Percentiles rank a stretch among this genome's conserved stretches.
Evolutionary conservation across 2,113 vertebrate genomes (phyloP).

Genomic region (Nothobranchius furzeri): DNA sequence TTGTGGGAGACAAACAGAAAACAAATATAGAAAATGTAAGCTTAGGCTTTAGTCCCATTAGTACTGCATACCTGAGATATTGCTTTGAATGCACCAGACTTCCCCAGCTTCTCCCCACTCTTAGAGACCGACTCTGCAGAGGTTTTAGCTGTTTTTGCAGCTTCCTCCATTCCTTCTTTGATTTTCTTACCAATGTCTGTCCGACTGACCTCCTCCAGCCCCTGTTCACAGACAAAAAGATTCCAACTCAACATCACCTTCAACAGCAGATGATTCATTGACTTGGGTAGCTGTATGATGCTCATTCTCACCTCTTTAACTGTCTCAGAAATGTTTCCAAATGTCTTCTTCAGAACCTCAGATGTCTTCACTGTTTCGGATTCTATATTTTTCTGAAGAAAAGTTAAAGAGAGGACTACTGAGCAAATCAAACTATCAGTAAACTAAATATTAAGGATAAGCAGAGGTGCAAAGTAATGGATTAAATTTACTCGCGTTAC

Average conservation of each 20-base stretch:
- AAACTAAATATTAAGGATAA: not conserved
- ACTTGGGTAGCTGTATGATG: not conserved
- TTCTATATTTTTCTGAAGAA: conserved; percentile 90
- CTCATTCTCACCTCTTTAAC: conserved; percentile 87
- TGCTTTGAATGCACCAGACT: conserved; percentile 88
- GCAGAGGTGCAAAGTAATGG: too few species aligned
- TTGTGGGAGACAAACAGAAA: not conserved
- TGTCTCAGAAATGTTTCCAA: conserved; percentile 86
- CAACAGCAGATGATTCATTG: not conserved
- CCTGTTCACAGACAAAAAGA: conserved; percentile 68
- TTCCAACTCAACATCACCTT: not conserved
- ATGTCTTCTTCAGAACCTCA: conserved; percentile 89
- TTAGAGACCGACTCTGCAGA: conserved; percentile 89
- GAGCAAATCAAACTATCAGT: not conserved
- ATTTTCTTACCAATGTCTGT: conserved; percentile 92
- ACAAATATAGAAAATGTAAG: not conserved
- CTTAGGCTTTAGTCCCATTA: not conserved
- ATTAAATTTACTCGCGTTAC: too few species aligned
- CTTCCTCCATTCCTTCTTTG: conserved; percentile 91
- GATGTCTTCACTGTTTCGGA: conserved; percentile 94
- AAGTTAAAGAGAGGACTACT: not conserved
- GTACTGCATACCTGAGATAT: conserved; percentile 86
- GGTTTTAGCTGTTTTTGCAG: conserved; percentile 89
- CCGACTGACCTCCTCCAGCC: conserved; percentile 89
- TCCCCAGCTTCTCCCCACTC: conserved; percentile 89